phyloP scores from a whole-genome alignment of 2,797 vertebrate species.

The Limosa lapponica region DNA sequence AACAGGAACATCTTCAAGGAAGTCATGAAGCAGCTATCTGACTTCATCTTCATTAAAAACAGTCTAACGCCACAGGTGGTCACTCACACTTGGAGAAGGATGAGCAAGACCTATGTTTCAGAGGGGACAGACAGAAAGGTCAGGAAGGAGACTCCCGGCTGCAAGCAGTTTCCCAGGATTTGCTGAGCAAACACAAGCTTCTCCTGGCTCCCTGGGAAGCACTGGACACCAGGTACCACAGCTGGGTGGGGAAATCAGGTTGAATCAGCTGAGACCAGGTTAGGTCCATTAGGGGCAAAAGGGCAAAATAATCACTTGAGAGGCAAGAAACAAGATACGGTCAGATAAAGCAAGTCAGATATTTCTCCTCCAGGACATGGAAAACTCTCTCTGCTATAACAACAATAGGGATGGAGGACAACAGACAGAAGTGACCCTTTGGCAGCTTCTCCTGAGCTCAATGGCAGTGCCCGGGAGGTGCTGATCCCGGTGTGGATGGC shows the following conservation, averaged over 20 bases:
- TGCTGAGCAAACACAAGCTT: accelerated
- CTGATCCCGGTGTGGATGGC: accelerated
- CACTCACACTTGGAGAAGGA: background rate
- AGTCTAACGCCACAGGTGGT: background rate
- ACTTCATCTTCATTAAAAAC: background rate
- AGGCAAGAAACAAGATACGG: background rate
- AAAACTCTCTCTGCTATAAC: background rate
- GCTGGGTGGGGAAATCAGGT: accelerated
- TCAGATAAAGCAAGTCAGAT: background rate
- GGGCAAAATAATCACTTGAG: background rate
- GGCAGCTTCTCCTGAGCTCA: background rate
- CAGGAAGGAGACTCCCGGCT: background rate
- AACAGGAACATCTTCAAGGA: background rate
- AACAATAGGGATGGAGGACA: background rate
- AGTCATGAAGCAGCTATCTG: background rate
- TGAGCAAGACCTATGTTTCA: background rate
- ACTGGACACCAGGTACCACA: background rate
- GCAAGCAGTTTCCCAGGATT: background rate
- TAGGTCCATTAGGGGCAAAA: accelerated
- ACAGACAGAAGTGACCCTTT: accelerated
- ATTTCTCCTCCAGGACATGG: background rate
- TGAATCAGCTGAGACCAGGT: background rate
- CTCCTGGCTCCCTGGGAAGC: background rate
- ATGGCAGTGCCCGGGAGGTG: accelerated
- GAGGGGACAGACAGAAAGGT: background rate